Base-by-base conservation (phyloP, 2,797 vertebrate species). In the Xenopus petersii region DNA sequence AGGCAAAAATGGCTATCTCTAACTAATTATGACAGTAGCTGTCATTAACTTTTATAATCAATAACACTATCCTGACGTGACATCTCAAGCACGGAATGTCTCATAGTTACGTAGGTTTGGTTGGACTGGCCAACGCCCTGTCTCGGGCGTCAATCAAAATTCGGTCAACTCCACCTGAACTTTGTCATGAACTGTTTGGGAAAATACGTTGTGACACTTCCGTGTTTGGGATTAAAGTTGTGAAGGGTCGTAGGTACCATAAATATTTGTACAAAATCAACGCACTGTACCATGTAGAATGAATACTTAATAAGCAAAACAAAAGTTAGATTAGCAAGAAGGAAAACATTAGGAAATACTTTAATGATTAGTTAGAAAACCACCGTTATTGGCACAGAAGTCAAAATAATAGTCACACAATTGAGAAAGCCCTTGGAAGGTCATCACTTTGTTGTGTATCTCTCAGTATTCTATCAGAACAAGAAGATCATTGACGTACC, bases 41-140 rank as follows among this genome's bases (percentile, higher is more conserved):
- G 88, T 90, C 87, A 89, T 91, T 89, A 88, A 87, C 86, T 87
- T 89, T 90, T 86, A 90, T 85, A 85, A 86, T 87, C 87, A 84
- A 84, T 88, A 91, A 90, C 88, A 89, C 86, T 75, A 90, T 88
- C 85, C 86, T 92, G 91, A 89, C 86, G 86, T 88, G 88, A 84
- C 85, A 89, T 88, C 88, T 92, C 85, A 90, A 88, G 90, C 82
- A 84, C 90, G 87, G 90, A 84, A 91, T 86, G 86, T 82, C 84
- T 89, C 88, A 88, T 1, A 21, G 21, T 87, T 51, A 88, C 88
- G 79, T 81, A 87, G 83, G 85, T 88, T 87, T 90, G 87, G 91
- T 90, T 90, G 87, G 88, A 88, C 90, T 89, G 88, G 88, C 87
- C 87, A 91, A 88, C 87, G 89, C 86, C 83, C 83, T 81, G 84